A percentile compares a stretch with the other conserved stretches of the same genome.
Conservation (phyloP, 1,140 invertebrate species). For the Helicoverpa zea region DNA sequence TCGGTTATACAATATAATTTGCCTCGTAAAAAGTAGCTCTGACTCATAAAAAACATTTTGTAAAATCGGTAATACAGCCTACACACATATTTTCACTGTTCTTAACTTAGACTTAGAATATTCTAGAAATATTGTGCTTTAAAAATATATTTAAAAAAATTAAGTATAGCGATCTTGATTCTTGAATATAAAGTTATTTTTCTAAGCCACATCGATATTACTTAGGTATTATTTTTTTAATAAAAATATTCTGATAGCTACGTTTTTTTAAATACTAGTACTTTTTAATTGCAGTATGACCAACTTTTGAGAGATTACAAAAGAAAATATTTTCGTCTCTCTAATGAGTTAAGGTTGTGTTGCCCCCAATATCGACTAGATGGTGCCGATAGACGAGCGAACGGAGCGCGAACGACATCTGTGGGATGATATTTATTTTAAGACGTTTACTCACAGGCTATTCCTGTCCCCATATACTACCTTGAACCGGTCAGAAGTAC, state of each 20-base stretch:
- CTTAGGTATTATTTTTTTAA: neutral
- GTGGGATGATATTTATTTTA: conserved; percentile 68
- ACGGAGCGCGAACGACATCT: conserved; percentile 47
- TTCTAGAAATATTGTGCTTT: neutral
- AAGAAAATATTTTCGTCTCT: neutral
- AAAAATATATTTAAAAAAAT: no score
- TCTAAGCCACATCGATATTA: no score
- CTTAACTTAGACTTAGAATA: conserved; percentile 8
- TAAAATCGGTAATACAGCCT: conserved; percentile 6
- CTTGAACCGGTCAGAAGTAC: conserved; percentile 79
- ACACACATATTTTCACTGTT: neutral
- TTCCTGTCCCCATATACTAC: conserved; percentile 67
- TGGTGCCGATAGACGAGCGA: conserved; percentile 61
- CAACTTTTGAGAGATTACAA: neutral
- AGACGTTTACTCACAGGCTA: conserved; percentile 74
- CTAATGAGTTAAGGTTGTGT: neutral
- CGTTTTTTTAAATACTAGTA: no score
- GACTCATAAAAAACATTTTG: conserved; percentile 26
- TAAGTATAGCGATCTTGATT: no score
- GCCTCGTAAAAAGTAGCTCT: conserved; percentile 41
- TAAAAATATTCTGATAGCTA: neutral
- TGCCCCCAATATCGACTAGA: neutral
- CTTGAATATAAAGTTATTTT: no score
- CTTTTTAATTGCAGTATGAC: no score
- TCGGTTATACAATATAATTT: conserved; percentile 29